Evolutionary conservation across 2,113 vertebrate genomes (phyloP).

Genomic region (Henicopernis longicauda): DNA sequence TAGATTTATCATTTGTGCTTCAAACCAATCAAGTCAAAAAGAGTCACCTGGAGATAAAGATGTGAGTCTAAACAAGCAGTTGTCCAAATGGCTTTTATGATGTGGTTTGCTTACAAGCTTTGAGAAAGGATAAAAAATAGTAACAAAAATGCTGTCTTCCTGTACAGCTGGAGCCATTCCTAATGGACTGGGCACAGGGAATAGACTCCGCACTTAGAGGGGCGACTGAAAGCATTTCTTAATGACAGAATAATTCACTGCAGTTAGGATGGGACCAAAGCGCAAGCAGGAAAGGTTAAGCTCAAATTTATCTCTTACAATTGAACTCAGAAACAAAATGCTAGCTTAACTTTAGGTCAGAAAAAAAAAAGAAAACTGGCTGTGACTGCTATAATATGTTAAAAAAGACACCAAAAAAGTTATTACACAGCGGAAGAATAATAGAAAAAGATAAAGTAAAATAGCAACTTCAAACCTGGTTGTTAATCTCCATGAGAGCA

Average conservation of each 20-base stretch:
- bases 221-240: not conserved
- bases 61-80: not conserved
- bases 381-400: not conserved
- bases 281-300: not conserved
- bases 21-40: slow-evolving; percentile 23
- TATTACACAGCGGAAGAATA: not conserved
- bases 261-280: not conserved
- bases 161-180: not conserved
- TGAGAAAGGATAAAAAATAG: not conserved
- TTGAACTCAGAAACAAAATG: not conserved
- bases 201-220: not conserved
- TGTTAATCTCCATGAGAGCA: not conserved
- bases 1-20: slow-evolving; percentile 37
- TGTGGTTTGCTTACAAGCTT: not conserved
- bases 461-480: not conserved
- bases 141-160: not conserved
- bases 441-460: not conserved
- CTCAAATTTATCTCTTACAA: not conserved
- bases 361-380: not conserved
- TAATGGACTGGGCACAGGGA: not conserved
- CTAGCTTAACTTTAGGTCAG: not conserved
- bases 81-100: not conserved
- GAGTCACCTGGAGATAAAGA: slow-evolving; percentile 21
- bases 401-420: not conserved
- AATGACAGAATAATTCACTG: not conserved